A percentile compares a stretch with the other conserved stretches of the same genome.
Evolutionary conservation across 1,140 invertebrate genomes (phyloP).

Genomic region (Neoseiulus cucumeris): DNA sequence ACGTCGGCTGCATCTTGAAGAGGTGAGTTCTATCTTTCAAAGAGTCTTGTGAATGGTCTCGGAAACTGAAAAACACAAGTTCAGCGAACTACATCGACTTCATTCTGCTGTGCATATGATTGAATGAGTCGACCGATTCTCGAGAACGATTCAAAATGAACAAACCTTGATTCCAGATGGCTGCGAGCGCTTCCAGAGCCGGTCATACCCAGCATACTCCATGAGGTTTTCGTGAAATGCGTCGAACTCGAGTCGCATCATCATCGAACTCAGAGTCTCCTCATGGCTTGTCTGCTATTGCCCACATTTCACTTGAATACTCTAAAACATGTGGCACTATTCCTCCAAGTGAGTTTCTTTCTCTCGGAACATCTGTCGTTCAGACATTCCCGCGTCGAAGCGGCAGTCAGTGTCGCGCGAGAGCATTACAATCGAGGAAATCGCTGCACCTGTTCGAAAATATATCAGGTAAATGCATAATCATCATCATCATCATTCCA

Average conservation of each 20-base stretch:
- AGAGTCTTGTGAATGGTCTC: too few relatives aligned
- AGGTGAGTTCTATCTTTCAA: not conserved
- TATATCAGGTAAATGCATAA: too few relatives aligned
- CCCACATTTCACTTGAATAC: not conserved
- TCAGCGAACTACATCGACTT: too few relatives aligned
- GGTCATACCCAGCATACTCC: not conserved
- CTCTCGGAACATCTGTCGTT: too few relatives aligned
- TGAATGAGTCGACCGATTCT: too few relatives aligned
- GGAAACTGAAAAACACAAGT: too few relatives aligned
- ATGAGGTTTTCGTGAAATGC: constrained; percentile 5
- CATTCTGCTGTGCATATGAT: too few relatives aligned
- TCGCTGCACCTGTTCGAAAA: not conserved
- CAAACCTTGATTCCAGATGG: not conserved
- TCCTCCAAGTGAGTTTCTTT: not conserved
- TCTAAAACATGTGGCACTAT: not conserved
- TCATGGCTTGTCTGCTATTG: not conserved
- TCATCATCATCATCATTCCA: too few relatives aligned
- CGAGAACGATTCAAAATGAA: too few relatives aligned
- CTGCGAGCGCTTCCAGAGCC: not conserved
- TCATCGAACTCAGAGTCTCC: constrained; percentile 3
- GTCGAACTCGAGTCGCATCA: not conserved
- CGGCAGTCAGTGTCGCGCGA: too few relatives aligned
- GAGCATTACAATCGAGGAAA: not conserved
- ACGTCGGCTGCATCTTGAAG: not conserved
- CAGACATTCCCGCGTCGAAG: too few relatives aligned